Evolutionary conservation across 1,140 invertebrate species (phyloP), one percentile per base, ranked within the genome.

Genomic region (Zophobas morio): DNA sequence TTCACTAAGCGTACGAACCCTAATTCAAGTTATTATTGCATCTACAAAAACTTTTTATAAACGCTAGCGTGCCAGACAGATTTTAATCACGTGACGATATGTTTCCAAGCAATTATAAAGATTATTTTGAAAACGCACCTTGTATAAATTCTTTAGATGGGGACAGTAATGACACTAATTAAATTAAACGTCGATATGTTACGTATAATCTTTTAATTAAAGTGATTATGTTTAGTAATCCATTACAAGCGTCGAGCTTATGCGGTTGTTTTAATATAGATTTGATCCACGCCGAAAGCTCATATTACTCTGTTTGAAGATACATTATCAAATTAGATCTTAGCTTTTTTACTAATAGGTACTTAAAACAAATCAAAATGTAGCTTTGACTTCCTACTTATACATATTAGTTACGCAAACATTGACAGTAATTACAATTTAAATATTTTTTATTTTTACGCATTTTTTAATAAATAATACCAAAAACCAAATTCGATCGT

Each of bases 1-100:
- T 63, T 80, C 80, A 82, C 81, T 78, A 80, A 81, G 71, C 81
- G 80, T 82, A 77, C 80, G 75, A 81, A 77, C 74, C 79, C 76
- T 75, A 79, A 72, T 70, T 79, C 73, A 79, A 76, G 75, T 74
- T 81, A 79, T 81, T 81, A 81, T 79, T 78, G 51, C 72, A 76
- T 81, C 79, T 81, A 70, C 40, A 74, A 57, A 78, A 71, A 78
- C 47, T 78, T 74, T 73, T 73, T 66, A 49, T 40, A 78, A 74
- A 70, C 40, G 49, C 49, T n/a, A 51, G 4, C 49, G 6, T 51
- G 20, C n/a, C 2, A 20, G 20, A 51, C 49, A 20, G 49, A 51
- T 2, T 20, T 51, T 46, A n/a, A 54, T 70, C 6, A 56, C 39
- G 47, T 57, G n/a, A 63, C 57, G 36, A 63, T 56, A 6, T 54